These are phyloP conservation scores for Ganaspis brasiliensis DNA, from an alignment of 2,888 invertebrate genomes.

Conservation along the genomic window DNA sequence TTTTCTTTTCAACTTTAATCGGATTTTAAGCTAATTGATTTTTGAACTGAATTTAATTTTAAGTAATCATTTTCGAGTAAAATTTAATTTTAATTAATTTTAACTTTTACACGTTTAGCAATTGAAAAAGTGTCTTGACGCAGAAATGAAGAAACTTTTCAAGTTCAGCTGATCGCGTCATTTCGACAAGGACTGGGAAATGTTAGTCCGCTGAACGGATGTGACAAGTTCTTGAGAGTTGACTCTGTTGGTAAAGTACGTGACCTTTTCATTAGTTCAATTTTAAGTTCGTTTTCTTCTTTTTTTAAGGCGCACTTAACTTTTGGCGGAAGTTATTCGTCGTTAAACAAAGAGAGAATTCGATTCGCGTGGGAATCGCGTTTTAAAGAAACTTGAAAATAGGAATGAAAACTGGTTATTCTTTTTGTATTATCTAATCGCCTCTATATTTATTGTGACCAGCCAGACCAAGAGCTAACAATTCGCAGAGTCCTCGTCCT, in stretches of 20 bases:
- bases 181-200: slow-evolving; percentile 12
- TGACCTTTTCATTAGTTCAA: slow-evolving; percentile 19
- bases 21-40: no score
- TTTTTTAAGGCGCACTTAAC: background rate
- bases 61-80: no score
- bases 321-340: slow-evolving; percentile 1
- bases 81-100: no score
- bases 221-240: slow-evolving; percentile 9
- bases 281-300: background rate
- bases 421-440: slow-evolving; percentile 31
- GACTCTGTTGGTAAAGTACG: slow-evolving; percentile 4
- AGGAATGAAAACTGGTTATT: background rate
- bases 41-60: no score
- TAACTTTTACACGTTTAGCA: no score
- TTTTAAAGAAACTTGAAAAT: background rate
- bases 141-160: background rate
- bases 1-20: no score
- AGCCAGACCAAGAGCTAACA: background rate
- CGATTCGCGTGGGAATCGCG: slow-evolving; percentile 24
- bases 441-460: slow-evolving; percentile 11
- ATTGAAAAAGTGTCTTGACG: no score
- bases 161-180: background rate
- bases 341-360: background rate
- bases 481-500: slow-evolving; percentile 33
- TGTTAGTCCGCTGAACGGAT: slow-evolving; percentile 6